Evolutionary conservation across 2,113 vertebrate genomes (phyloP).

Genomic region (Uria aalge): DNA sequence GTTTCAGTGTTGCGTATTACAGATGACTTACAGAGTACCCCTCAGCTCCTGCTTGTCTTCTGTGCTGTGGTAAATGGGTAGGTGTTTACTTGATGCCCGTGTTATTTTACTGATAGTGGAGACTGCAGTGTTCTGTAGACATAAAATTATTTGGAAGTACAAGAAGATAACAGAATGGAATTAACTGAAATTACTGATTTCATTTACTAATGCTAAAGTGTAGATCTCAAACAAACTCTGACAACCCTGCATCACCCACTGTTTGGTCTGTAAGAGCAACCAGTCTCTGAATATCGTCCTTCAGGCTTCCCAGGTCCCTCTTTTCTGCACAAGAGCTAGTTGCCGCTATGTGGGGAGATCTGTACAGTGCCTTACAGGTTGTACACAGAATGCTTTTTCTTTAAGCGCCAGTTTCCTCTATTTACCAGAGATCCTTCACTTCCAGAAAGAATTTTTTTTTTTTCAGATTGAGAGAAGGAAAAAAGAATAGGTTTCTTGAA

Average conservation of each 20-base stretch:
- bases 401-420: background rate
- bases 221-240: background rate
- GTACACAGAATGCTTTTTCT: background rate
- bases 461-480: background rate
- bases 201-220: background rate
- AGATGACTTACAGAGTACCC: background rate
- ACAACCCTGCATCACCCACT: background rate
- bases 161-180: background rate
- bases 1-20: background rate
- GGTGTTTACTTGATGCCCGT: background rate
- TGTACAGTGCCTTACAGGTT: background rate
- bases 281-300: background rate
- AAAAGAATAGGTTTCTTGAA: background rate
- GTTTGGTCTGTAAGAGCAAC: background rate
- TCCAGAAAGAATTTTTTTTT: background rate
- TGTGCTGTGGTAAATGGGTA: background rate
- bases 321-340: background rate
- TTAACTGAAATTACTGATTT: background rate
- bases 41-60: background rate
- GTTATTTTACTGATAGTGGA: background rate
- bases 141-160: background rate
- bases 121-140: background rate
- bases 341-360: background rate
- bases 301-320: background rate
- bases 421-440: background rate